phyloP scores from a whole-genome alignment of 2,113 vertebrate species.

The Perca flavescens region DNA sequence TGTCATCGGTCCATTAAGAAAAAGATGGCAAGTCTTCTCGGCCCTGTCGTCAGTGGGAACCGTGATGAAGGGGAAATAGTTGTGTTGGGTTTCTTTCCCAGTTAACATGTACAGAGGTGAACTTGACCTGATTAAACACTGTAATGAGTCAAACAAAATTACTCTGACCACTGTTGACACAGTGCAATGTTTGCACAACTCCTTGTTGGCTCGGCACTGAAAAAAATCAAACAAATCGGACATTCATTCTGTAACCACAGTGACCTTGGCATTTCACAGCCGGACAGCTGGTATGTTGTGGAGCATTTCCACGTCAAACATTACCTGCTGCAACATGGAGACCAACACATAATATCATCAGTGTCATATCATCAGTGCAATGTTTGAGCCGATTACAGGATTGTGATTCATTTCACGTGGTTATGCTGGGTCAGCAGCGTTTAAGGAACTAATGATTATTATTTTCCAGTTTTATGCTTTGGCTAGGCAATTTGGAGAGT shows the following conservation, averaged over 20 bases:
- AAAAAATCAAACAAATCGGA: constrained; percentile 67
- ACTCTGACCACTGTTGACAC: constrained; percentile 74
- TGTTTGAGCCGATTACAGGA: constrained; percentile 41
- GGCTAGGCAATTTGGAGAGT: background rate
- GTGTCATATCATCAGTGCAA: constrained; percentile 44
- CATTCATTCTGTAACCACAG: constrained; percentile 70
- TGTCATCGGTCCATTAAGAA: constrained; percentile 22
- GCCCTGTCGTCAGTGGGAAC: constrained; percentile 32
- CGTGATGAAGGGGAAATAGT: constrained; percentile 48
- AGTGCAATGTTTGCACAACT: constrained; percentile 71
- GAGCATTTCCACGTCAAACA: constrained; percentile 60
- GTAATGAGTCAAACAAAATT: constrained; percentile 81
- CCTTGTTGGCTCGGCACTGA: constrained; percentile 56
- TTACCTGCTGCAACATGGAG: constrained; percentile 42
- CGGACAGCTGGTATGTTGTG: constrained; percentile 62
- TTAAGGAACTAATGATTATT: constrained; percentile 31
- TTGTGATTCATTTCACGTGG: constrained; percentile 27
- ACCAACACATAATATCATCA: constrained; percentile 44
- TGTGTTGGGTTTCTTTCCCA: constrained; percentile 50
- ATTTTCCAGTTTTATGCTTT: constrained; percentile 11
- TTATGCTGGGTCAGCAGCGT: background rate
- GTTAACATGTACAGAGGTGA: constrained; percentile 64
- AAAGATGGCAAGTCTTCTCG: constrained; percentile 23
- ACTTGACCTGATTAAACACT: constrained; percentile 76
- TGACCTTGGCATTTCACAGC: constrained; percentile 72